phyloP scores from a whole-genome alignment of 2,113 vertebrate genomes.

The Carassius auratus region DNA sequence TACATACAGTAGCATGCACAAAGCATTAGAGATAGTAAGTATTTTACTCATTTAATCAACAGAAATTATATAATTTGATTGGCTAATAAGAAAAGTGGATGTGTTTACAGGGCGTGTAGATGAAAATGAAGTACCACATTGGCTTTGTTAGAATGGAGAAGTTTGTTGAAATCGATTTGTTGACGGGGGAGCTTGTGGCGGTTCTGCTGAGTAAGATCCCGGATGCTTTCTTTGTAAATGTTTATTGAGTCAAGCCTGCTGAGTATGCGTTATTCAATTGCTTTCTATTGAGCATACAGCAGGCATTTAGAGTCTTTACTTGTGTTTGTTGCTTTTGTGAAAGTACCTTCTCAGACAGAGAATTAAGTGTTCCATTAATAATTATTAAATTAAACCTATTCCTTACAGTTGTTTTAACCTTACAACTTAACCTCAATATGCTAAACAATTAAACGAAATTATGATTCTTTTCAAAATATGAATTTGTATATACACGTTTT shows the following conservation, averaged over 20 bases:
- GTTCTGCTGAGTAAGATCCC: conserved; percentile 48
- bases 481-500: too few species aligned
- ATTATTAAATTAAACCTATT: too few species aligned
- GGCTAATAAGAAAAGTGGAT: conserved; percentile 28
- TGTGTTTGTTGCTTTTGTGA: conserved; percentile 4
- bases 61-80: neutral
- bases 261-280: conserved; percentile 31
- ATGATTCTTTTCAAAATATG: too few species aligned
- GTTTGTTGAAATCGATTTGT: conserved; percentile 31
- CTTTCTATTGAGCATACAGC: conserved; percentile 2
- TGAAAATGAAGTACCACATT: neutral
- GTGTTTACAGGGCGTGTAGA: neutral
- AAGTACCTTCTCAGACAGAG: too few species aligned
- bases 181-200: neutral
- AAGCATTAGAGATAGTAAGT: conserved; percentile 27
- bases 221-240: conserved; percentile 33
- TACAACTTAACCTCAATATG: too few species aligned
- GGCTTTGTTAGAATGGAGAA: neutral
- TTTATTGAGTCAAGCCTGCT: conserved; percentile 47
- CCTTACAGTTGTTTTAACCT: too few species aligned
- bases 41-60: conserved; percentile 8
- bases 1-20: neutral
- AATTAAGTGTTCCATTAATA: too few species aligned
- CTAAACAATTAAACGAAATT: too few species aligned
- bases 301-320: neutral